These are phyloP conservation scores for Drosophila trichaetosa DNA, from an alignment of 2,888 invertebrate species.

Conservation along the genomic window DNA sequence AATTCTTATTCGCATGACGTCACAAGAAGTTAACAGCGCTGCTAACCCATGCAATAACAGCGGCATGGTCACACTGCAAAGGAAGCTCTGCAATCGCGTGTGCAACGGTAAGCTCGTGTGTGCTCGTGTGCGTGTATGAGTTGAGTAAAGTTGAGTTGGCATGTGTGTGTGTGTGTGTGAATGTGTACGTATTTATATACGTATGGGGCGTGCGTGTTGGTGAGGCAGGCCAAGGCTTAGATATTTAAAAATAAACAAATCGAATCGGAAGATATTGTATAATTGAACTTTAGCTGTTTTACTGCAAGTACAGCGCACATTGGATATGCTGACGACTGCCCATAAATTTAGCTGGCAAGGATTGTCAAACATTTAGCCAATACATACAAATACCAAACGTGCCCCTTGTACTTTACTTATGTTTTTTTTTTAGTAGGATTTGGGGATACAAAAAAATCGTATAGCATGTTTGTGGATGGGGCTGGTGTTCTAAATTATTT, in stretches of 20 bases:
- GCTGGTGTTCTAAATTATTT: slow-evolving; percentile 45
- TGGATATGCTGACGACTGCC: slow-evolving; percentile 7
- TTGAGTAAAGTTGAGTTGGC: slow-evolving; percentile 7
- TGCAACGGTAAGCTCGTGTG: slow-evolving; percentile 9
- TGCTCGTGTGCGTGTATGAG: slow-evolving; percentile 12
- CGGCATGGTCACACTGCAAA: slow-evolving; percentile 16
- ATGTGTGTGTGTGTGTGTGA: neutral
- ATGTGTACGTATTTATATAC: neutral
- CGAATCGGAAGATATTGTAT: slow-evolving; percentile 18
- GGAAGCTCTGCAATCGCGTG: slow-evolving; percentile 10
- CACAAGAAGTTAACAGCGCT: slow-evolving; percentile 24
- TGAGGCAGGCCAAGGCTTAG: slow-evolving; percentile 43
- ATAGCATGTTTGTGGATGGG: slow-evolving; percentile 5
- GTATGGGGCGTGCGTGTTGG: slow-evolving; percentile 41
- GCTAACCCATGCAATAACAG: slow-evolving; percentile 29
- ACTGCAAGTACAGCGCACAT: slow-evolving; percentile 22
- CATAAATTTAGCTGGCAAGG: neutral
- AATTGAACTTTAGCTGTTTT: neutral
- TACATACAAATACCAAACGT: slow-evolving; percentile 18
- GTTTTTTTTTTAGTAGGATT: neutral
- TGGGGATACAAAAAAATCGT: slow-evolving; percentile 6
- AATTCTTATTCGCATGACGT: slow-evolving; percentile 21
- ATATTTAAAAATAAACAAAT: slow-evolving; percentile 31
- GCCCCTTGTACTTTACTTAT: slow-evolving; percentile 28
- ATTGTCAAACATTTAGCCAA: slow-evolving; percentile 1